Conservation (phyloP, 1,140 invertebrate genomes). For the Scaptomyza montana region DNA sequence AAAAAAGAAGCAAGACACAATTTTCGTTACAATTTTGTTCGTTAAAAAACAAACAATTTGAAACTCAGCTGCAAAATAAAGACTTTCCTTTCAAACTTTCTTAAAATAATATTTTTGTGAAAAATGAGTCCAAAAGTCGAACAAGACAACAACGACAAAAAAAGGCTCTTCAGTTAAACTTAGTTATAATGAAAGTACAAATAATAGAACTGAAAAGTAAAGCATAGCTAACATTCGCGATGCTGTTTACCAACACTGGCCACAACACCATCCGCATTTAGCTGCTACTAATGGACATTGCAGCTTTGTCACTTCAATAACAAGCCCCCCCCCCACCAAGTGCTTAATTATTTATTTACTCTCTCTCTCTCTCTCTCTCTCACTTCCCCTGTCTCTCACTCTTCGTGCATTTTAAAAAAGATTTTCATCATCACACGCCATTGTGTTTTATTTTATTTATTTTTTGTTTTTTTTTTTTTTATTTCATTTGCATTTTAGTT, state of each 20-base stretch:
- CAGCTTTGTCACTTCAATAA: conserved; percentile 7
- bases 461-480: not conserved
- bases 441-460: not conserved
- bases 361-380: too few species aligned
- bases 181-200: too few species aligned
- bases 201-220: not conserved
- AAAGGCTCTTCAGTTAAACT: too few species aligned
- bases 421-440: conserved; percentile 33
- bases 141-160: too few species aligned
- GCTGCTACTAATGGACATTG: conserved; percentile 1
- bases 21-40: not conserved
- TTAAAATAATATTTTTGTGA: too few species aligned
- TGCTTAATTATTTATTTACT: conserved; percentile 30
- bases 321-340: not conserved
- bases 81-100: too few species aligned
- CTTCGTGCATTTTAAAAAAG: conserved; percentile 4
- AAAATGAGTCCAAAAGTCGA: too few species aligned
- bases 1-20: not conserved
- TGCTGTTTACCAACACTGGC: conserved; percentile 15
- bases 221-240: too few species aligned
- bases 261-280: not conserved
- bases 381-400: too few species aligned
- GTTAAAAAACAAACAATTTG: not conserved
- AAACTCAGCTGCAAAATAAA: not conserved
- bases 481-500: conserved; percentile 14